phyloP scores from a whole-genome alignment of 2,113 vertebrate genomes.

The Sylvilagus bachmani region DNA sequence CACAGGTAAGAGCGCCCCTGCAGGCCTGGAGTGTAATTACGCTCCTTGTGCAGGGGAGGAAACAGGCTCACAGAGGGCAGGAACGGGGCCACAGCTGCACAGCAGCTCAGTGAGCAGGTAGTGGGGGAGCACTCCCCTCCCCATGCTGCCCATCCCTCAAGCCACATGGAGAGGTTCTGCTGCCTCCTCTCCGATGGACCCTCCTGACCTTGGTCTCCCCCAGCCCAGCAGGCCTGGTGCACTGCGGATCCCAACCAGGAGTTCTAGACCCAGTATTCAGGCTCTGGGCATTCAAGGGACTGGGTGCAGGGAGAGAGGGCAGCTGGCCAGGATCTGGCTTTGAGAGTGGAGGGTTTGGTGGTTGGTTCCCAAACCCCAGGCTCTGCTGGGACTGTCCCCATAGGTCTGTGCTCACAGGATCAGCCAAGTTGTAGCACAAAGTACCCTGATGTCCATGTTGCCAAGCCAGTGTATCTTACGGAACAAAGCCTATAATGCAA shows the following conservation, averaged over 20 bases:
- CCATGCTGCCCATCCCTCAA: not conserved
- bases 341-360: not conserved
- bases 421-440: not conserved
- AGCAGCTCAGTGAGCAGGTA: not conserved
- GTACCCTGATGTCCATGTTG: not conserved
- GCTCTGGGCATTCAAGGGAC: not conserved
- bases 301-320: not conserved
- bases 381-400: not conserved
- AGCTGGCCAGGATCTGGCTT: not conserved
- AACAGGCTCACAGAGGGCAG: not conserved
- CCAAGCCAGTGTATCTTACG: not conserved
- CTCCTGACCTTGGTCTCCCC: not conserved
- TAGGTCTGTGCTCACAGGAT: not conserved
- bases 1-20: not conserved
- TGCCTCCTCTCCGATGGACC: not conserved
- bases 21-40: not conserved
- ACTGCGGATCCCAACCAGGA: not conserved
- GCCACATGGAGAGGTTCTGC: not conserved
- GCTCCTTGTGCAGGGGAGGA: not conserved
- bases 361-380: not conserved
- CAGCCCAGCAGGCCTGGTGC: not conserved
- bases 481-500: not conserved
- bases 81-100: not conserved
- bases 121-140: not conserved
- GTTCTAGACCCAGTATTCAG: not conserved